Conservation (phyloP, 2,888 invertebrate species). For the Tortricodes alternella region DNA sequence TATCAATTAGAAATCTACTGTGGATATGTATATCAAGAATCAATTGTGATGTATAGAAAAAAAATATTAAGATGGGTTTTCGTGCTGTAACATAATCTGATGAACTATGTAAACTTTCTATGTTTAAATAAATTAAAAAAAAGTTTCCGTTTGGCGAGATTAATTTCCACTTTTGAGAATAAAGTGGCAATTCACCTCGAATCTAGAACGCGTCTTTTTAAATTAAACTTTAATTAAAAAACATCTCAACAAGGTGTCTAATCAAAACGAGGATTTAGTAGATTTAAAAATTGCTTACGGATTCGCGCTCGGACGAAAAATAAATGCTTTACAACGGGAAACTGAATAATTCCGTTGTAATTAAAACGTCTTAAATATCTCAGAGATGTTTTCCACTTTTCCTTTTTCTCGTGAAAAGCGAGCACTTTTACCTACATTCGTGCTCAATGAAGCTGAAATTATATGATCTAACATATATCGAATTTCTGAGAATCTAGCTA, state of each 20-base stretch:
- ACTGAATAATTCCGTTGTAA: constrained; percentile 11
- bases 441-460: constrained; percentile 8
- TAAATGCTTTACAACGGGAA: constrained; percentile 2
- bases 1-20: no score
- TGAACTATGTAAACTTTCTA: no score
- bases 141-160: no score
- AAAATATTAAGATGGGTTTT: no score
- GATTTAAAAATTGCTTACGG: constrained; percentile 5
- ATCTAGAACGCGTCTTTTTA: no score
- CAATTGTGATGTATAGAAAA: no score
- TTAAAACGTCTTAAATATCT: constrained; percentile 3
- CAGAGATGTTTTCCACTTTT: neutral
- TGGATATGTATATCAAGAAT: no score
- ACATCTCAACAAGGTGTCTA: neutral
- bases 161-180: no score
- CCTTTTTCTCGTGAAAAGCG: neutral
- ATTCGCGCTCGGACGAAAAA: neutral
- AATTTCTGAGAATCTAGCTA: neutral
- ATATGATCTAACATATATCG: neutral
- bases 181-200: no score
- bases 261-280: neutral
- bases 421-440: neutral
- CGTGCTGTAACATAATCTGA: no score
- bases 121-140: no score
- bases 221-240: constrained; percentile 3